Conservation (phyloP, 1,140 invertebrate species). For the Dinoponera quadriceps region DNA sequence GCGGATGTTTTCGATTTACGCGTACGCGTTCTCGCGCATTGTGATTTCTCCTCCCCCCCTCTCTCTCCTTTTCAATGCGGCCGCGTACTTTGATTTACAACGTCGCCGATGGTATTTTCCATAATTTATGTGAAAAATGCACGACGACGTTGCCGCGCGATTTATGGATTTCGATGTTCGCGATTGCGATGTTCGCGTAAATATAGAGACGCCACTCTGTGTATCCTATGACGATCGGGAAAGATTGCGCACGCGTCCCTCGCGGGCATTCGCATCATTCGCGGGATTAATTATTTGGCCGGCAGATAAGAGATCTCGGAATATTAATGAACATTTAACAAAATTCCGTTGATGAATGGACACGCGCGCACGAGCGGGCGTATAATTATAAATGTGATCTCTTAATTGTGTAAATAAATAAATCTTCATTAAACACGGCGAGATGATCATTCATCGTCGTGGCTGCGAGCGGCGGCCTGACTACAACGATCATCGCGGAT, state of each 20-base stretch:
- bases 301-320: background rate
- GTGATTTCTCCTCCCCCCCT: constrained; percentile 44
- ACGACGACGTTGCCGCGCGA: constrained; percentile 22
- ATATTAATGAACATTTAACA: constrained; percentile 12
- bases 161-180: constrained; percentile 69
- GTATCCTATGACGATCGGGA: constrained; percentile 17
- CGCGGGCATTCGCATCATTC: constrained; percentile 14
- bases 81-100: constrained; percentile 66
- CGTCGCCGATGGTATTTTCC: constrained; percentile 63
- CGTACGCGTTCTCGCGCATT: constrained; percentile 61
- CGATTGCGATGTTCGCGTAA: constrained; percentile 23
- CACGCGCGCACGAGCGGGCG: too few species aligned
- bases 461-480: background rate
- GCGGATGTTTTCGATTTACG: constrained; percentile 63
- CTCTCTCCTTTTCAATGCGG: constrained; percentile 30
- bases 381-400: constrained; percentile 16
- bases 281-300: constrained; percentile 26
- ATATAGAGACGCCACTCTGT: constrained; percentile 20
- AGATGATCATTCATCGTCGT: background rate
- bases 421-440: background rate
- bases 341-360: constrained; percentile 13
- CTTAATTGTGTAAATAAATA: constrained; percentile 30
- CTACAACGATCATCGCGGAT: background rate
- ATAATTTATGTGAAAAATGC: constrained; percentile 73
- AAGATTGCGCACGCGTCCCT: constrained; percentile 6